phyloP scores from a whole-genome alignment of 2,888 invertebrate genomes.

The Leptinotarsa peninsularis region DNA sequence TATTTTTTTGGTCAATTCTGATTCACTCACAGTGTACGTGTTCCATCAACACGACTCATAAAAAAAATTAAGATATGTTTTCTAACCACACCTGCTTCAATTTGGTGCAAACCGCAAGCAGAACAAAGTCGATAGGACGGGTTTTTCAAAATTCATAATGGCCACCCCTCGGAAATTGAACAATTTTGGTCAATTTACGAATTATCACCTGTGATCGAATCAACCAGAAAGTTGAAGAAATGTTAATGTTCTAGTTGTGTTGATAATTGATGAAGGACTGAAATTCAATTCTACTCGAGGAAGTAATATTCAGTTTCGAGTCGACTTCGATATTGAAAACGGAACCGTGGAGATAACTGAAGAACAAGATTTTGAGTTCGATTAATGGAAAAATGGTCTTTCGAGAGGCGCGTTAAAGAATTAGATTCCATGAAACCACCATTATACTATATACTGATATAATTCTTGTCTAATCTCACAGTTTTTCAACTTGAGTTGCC shows the following conservation, averaged over 20 bases:
- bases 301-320: too few relatives aligned
- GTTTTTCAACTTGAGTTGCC: too few relatives aligned
- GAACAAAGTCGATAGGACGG: background rate
- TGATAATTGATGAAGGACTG: too few relatives aligned
- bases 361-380: too few relatives aligned
- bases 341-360: background rate
- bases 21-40: conserved; percentile 59
- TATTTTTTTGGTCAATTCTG: background rate
- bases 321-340: too few relatives aligned
- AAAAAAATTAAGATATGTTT: conserved; percentile 18
- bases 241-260: too few relatives aligned
- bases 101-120: conserved; percentile 7
- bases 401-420: too few relatives aligned
- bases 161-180: conserved; percentile 9
- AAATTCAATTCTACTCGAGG: too few relatives aligned
- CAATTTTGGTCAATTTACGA: background rate
- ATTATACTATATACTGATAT: too few relatives aligned
- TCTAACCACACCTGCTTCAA: conserved; percentile 24
- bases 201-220: conserved; percentile 5
- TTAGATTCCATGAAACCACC: too few relatives aligned
- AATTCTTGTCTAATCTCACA: too few relatives aligned
- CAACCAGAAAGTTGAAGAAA: background rate
- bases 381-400: too few relatives aligned
- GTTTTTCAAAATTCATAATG: conserved; percentile 9
- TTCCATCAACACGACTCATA: conserved; percentile 56